These are phyloP conservation scores for Podarcis muralis DNA, from an alignment of 2,113 vertebrate genomes.

Conservation along the genomic window DNA sequence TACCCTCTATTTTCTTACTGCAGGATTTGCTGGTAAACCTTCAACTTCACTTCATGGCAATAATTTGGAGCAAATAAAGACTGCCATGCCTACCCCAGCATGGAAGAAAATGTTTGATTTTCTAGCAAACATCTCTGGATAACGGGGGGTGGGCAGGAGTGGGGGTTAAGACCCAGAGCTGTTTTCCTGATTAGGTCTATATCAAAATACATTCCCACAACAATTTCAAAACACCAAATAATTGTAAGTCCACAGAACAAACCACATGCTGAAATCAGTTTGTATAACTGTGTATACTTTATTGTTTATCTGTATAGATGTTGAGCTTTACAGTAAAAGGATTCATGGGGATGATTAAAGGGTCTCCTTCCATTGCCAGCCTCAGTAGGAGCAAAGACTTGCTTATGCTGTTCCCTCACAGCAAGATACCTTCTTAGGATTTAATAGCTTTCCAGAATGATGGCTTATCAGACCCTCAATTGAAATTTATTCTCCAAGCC, in stretches of 20 bases:
- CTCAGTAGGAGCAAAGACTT: neutral
- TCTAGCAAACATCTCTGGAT: neutral
- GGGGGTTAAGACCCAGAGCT: neutral
- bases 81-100: neutral
- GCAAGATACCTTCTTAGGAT: conserved; percentile 14
- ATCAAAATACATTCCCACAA: neutral
- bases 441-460: conserved; percentile 54
- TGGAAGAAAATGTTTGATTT: neutral
- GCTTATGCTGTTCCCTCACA: neutral
- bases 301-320: neutral
- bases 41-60: neutral
- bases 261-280: neutral
- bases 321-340: neutral
- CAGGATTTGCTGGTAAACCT: neutral
- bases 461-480: conserved; percentile 18
- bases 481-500: conserved; percentile 34
- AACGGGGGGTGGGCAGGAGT: neutral
- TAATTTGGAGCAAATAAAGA: neutral
- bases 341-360: neutral
- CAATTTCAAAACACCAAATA: neutral
- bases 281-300: neutral
- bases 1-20: neutral
- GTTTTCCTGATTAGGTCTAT: neutral
- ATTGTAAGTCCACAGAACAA: neutral
- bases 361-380: neutral